Percentiles rank a stretch among this genome's conserved stretches.
phyloP scores from a whole-genome alignment of 2,113 vertebrate genomes.

The Xerus inauris region DNA sequence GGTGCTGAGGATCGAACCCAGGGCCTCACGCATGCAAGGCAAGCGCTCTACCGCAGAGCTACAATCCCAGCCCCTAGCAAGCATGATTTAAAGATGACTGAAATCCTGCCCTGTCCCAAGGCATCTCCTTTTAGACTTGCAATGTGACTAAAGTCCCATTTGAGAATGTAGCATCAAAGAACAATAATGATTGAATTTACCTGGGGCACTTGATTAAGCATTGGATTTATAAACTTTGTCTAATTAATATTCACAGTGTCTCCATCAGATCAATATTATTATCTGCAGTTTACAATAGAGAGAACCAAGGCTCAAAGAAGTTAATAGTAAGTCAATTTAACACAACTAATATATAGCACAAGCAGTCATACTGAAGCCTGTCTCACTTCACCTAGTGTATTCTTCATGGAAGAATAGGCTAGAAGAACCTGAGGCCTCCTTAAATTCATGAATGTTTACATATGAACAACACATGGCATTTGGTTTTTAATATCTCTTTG shows the following conservation, averaged over 20 bases:
- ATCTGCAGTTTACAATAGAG: not conserved
- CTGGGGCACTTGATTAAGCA: not conserved
- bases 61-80: too few species aligned
- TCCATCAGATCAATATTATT: not conserved
- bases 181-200: not conserved
- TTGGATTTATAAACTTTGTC: not conserved
- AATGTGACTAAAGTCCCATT: not conserved
- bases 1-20: too few species aligned
- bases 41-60: too few species aligned
- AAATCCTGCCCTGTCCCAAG: not conserved
- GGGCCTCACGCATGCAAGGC: too few species aligned
- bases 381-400: not conserved
- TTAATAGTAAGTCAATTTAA: not conserved
- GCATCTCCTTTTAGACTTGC: not conserved
- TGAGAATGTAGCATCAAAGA: not conserved
- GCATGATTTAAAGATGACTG: not conserved
- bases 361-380: not conserved
- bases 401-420: not conserved
- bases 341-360: not conserved
- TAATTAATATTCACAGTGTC: not conserved
- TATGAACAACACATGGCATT: not conserved
- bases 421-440: not conserved
- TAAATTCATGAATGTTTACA: slow-evolving; percentile 5
- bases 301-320: not conserved
- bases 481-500: slow-evolving; percentile 33